phyloP scores from a whole-genome alignment of 2,797 vertebrate species.

The Glossophaga mutica region DNA sequence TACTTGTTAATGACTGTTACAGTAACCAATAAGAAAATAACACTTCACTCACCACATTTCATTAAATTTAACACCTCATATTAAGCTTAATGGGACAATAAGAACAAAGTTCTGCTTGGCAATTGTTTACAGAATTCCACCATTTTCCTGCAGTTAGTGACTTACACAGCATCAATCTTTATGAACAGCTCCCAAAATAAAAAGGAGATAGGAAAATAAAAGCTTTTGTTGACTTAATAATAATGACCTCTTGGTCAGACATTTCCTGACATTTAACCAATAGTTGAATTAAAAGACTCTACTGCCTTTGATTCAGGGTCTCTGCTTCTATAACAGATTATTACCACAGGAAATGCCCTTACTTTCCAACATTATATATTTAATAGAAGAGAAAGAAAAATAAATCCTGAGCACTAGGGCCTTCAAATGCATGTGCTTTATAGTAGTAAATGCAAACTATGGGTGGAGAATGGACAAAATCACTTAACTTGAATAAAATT shows the following conservation, averaged over 20 bases:
- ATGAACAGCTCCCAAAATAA: slow-evolving; percentile 48
- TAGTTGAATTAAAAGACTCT: slow-evolving; percentile 56
- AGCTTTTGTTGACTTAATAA: slow-evolving; percentile 64
- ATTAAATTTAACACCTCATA: slow-evolving; percentile 80
- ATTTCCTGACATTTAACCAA: slow-evolving; percentile 69
- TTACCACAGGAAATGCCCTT: slow-evolving; percentile 47
- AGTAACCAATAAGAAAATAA: slow-evolving; percentile 81
- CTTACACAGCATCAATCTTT: slow-evolving; percentile 8
- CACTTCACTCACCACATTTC: slow-evolving; percentile 81
- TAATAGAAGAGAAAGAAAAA: slow-evolving; percentile 37
- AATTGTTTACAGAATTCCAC: slow-evolving; percentile 65
- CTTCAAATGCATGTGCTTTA: slow-evolving; percentile 1
- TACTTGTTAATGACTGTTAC: slow-evolving; percentile 77
- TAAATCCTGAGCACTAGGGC: background rate
- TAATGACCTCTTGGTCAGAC: slow-evolving; percentile 58
- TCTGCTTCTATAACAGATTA: slow-evolving; percentile 55
- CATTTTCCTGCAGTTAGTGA: slow-evolving; percentile 30
- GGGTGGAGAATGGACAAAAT: slow-evolving; percentile 23
- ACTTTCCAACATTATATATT: slow-evolving; percentile 46
- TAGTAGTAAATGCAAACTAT: background rate
- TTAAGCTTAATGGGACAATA: slow-evolving; percentile 75
- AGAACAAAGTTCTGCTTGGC: slow-evolving; percentile 70
- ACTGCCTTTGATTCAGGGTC: slow-evolving; percentile 68
- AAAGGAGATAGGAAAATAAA: slow-evolving; percentile 61
- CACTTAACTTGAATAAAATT: background rate